Conservation (phyloP, 2,797 vertebrate genomes). For the Momotus momota region DNA sequence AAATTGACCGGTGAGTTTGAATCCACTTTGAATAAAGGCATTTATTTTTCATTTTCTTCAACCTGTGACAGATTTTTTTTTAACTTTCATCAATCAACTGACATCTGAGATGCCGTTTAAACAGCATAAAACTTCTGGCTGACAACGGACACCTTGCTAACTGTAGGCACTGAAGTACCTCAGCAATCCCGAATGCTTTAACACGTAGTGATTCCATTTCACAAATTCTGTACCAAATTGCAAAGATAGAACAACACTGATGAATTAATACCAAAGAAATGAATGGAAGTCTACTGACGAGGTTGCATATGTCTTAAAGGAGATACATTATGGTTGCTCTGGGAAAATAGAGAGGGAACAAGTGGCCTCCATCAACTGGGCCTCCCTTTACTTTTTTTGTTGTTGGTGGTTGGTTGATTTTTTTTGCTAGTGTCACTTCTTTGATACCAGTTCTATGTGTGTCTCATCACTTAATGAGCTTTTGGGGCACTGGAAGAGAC, state of each 20-base stretch:
- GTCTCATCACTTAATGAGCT: not conserved
- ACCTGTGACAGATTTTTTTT: not conserved
- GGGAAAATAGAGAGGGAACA: not conserved
- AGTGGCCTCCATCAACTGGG: not conserved
- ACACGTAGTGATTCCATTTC: not conserved
- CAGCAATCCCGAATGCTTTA: not conserved
- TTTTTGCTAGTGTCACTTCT: not conserved
- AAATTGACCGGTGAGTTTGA: not conserved
- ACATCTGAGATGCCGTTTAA: slow-evolving; percentile 7
- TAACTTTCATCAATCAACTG: not conserved
- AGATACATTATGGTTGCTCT: not conserved
- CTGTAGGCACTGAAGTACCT: not conserved
- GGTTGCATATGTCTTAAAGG: not conserved
- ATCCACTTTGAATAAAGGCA: slow-evolving; percentile 39
- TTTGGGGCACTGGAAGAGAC: not conserved
- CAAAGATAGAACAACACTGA: accelerated
- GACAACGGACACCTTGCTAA: not conserved
- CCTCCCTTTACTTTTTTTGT: not conserved
- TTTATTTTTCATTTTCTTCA: slow-evolving; percentile 53
- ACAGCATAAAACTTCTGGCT: not conserved
- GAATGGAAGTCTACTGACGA: not conserved
- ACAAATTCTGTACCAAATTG: not conserved
- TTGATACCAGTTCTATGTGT: not conserved
- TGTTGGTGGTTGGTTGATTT: too few relatives aligned
- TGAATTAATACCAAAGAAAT: not conserved